phyloP scores from a whole-genome alignment of 1,140 invertebrate genomes.

The Fopius arisanus region DNA sequence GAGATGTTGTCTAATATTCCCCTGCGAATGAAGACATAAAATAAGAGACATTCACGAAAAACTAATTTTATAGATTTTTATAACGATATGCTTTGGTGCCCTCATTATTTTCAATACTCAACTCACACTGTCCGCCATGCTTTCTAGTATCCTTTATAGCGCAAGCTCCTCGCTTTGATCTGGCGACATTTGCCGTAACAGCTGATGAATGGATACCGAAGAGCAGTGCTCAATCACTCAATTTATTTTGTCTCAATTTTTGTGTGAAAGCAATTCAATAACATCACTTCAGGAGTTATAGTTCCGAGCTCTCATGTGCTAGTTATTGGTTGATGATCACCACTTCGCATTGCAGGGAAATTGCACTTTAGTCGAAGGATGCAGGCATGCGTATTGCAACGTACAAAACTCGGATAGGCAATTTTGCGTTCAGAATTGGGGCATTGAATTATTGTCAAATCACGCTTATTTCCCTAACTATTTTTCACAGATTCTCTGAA shows the following conservation, averaged over 20 bases:
- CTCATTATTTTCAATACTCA: background rate
- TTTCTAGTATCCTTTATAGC: constrained; percentile 23
- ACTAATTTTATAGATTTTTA: background rate
- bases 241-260: background rate
- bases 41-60: background rate
- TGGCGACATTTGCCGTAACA: constrained; percentile 20
- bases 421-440: background rate
- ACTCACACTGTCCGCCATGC: constrained; percentile 29
- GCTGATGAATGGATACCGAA: background rate
- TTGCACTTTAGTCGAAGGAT: constrained; percentile 20
- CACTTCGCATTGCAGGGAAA: background rate
- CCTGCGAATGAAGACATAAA: background rate
- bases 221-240: background rate
- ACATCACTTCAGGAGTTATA: background rate
- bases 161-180: constrained; percentile 18
- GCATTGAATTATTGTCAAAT: background rate
- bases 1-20: constrained; percentile 29
- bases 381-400: constrained; percentile 26
- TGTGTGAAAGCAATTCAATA: background rate
- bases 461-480: no score
- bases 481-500: no score
- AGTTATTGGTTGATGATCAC: background rate
- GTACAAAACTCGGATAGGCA: background rate
- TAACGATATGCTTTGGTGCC: background rate
- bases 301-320: background rate